Percentiles rank a stretch among this genome's conserved stretches.
Conservation (phyloP, 2,888 invertebrate genomes). For the Brassicogethes aeneus region DNA sequence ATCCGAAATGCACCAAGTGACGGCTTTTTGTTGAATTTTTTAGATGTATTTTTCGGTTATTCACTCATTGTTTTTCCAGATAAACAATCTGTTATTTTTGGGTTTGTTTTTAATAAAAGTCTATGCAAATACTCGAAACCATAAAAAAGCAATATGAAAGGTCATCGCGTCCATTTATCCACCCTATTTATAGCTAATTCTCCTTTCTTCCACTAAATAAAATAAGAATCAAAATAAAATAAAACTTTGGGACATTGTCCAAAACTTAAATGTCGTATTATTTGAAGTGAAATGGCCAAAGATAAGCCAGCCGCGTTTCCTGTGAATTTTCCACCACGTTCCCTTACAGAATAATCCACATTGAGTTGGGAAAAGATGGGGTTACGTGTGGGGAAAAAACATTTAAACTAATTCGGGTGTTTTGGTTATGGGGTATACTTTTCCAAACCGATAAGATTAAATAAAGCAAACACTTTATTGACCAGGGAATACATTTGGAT, state of each 20-base stretch:
- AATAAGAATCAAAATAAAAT: slow-evolving; percentile 15
- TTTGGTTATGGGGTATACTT: slow-evolving; percentile 5
- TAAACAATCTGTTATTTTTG: too few species aligned
- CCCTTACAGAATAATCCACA: background rate
- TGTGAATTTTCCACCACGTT: background rate
- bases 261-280: slow-evolving; percentile 22
- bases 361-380: background rate
- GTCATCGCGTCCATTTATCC: slow-evolving; percentile 3
- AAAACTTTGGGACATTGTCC: slow-evolving; percentile 24
- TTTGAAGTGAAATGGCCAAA: slow-evolving; percentile 13
- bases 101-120: too few species aligned
- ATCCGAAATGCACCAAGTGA: too few species aligned
- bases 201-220: slow-evolving; percentile 13
- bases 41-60: too few species aligned
- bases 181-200: slow-evolving; percentile 4
- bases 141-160: slow-evolving; percentile 7
- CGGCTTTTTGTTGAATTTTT: too few species aligned
- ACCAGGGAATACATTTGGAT: too few species aligned
- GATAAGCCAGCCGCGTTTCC: slow-evolving; percentile 10
- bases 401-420: background rate
- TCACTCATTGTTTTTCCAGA: too few species aligned
- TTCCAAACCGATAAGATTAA: slow-evolving; percentile 19
- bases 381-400: background rate
- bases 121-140: slow-evolving; percentile 2
- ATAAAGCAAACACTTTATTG: slow-evolving; percentile 20